Percentiles rank a stretch among this genome's conserved stretches.
Evolutionary conservation across 2,797 vertebrate genomes (phyloP).

Genomic region (Bufotes viridis): DNA sequence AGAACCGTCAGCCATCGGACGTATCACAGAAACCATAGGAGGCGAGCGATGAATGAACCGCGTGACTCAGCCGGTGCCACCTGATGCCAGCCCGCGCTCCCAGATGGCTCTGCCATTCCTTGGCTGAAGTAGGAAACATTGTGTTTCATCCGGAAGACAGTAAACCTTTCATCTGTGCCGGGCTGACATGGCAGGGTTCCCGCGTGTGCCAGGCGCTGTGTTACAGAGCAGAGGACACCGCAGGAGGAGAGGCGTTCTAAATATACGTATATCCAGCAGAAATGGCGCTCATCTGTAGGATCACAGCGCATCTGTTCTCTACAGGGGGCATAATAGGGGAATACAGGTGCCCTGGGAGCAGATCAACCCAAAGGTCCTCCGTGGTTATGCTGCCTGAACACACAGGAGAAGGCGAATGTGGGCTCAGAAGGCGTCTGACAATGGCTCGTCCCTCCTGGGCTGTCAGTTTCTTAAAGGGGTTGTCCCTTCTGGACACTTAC

Average conservation of each 20-base stretch:
- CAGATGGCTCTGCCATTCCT: constrained; percentile 18
- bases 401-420: too few relatives aligned
- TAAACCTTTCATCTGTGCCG: background rate
- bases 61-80: background rate
- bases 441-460: too few relatives aligned
- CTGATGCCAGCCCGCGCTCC: background rate
- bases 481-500: too few relatives aligned
- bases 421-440: too few relatives aligned
- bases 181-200: background rate
- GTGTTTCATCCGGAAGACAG: background rate
- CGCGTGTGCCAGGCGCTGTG: background rate
- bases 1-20: background rate
- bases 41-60: background rate
- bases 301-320: background rate
- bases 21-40: background rate
- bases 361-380: too few relatives aligned
- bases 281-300: background rate
- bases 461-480: too few relatives aligned
- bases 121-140: constrained; percentile 31
- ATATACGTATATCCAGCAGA: background rate
- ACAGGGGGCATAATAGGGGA: too few relatives aligned
- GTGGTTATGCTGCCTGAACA: too few relatives aligned
- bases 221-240: background rate
- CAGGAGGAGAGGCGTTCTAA: background rate
- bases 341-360: too few relatives aligned